Conservation (phyloP, 2,888 invertebrate species). For the Hydropsyche betteni region DNA sequence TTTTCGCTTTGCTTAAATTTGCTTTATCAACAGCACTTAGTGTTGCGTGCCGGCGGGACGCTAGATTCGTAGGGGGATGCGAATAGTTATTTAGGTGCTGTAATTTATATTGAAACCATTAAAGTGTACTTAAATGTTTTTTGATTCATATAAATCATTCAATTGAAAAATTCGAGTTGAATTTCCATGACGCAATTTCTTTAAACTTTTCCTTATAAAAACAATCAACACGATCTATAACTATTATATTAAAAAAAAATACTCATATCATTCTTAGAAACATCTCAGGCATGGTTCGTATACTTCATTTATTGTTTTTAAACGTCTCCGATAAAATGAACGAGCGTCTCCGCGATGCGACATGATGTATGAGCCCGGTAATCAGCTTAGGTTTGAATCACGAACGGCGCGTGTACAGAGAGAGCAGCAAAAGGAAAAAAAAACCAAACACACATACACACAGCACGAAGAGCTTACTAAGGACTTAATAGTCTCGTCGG, state of each 20-base stretch:
- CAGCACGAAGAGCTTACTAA: background rate
- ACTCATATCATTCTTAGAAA: too few relatives aligned
- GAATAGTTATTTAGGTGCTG: background rate
- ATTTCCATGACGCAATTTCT: too few relatives aligned
- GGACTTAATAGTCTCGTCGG: constrained; percentile 14
- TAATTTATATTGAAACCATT: too few relatives aligned
- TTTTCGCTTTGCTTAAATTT: constrained; percentile 51
- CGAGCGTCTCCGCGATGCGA: background rate
- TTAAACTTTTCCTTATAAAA: too few relatives aligned
- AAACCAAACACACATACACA: background rate
- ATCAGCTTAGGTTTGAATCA: too few relatives aligned
- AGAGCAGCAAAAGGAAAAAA: background rate
- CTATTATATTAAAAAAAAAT: too few relatives aligned
- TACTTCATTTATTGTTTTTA: too few relatives aligned
- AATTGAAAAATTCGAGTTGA: too few relatives aligned
- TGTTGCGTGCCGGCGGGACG: background rate
- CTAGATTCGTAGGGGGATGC: background rate
- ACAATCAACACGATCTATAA: too few relatives aligned
- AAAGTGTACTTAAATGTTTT: too few relatives aligned
- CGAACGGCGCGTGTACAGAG: background rate
- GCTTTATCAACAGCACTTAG: constrained; percentile 48
- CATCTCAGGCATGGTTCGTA: too few relatives aligned
- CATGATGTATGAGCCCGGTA: background rate
- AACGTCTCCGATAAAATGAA: background rate
- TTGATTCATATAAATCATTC: too few relatives aligned